A percentile compares a stretch with the other conserved stretches of the same genome.
Evolutionary conservation across 2,888 invertebrate genomes (phyloP).

Genomic region (Acronicta psi): DNA sequence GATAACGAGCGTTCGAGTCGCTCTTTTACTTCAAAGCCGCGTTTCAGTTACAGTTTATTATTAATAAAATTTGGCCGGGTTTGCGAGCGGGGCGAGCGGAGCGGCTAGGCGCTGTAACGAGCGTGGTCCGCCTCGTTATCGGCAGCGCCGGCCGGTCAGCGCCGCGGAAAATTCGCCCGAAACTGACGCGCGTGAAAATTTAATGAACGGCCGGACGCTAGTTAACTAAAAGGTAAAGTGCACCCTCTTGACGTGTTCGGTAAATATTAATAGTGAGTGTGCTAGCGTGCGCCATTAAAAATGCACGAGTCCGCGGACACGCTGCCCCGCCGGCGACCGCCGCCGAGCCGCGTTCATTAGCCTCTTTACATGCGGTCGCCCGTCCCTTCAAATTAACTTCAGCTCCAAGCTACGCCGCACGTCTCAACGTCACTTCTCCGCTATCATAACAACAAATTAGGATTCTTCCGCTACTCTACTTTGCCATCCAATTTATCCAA

Average conservation of each 20-base stretch:
- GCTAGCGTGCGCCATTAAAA: constrained; percentile 88
- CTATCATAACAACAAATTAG: constrained; percentile 65
- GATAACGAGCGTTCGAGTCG: constrained; percentile 86
- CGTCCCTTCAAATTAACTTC: constrained; percentile 65
- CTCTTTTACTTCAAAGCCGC: constrained; percentile 86
- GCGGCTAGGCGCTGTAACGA: constrained; percentile 72
- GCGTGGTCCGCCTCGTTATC: constrained; percentile 78
- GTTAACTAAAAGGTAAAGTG: constrained; percentile 90
- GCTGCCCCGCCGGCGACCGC: constrained; percentile 59
- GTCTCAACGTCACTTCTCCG: constrained; percentile 49
- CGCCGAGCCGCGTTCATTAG: constrained; percentile 74
- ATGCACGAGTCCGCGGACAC: constrained; percentile 87
- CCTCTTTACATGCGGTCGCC: constrained; percentile 72
- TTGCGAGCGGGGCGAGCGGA: constrained; percentile 50
- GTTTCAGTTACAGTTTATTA: constrained; percentile 88
- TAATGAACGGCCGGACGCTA: constrained; percentile 89
- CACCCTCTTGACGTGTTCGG: constrained; percentile 89
- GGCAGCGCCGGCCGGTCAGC: constrained; percentile 83
- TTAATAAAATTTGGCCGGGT: constrained; percentile 87
- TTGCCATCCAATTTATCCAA: constrained; percentile 79
- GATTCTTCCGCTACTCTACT: constrained; percentile 64
- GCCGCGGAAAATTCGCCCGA: constrained; percentile 89
- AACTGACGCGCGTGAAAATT: constrained; percentile 90
- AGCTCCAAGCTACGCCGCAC: constrained; percentile 47
- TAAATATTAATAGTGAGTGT: constrained; percentile 89